Evolutionary conservation across 1,140 invertebrate species (phyloP).

Genomic region (Medauroidea extradentata): DNA sequence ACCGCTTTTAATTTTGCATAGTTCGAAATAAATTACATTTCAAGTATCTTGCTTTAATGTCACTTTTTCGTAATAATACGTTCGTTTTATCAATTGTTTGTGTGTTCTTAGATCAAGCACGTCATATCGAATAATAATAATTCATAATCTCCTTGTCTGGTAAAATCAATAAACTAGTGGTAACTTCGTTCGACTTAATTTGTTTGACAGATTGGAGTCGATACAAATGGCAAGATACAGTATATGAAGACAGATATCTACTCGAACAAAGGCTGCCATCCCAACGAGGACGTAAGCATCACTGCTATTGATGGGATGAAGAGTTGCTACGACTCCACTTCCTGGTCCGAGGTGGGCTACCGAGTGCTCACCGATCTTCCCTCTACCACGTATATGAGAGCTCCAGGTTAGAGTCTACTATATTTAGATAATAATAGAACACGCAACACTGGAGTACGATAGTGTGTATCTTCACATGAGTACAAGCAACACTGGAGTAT

Average conservation of each 20-base stretch:
- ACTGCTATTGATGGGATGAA: constrained; percentile 42
- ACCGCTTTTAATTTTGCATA: too few relatives aligned
- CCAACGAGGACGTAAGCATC: constrained; percentile 52
- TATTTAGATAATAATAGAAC: too few relatives aligned
- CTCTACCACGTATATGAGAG: constrained; percentile 54
- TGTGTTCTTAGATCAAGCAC: not conserved
- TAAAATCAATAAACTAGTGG: too few relatives aligned
- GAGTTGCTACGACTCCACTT: constrained; percentile 54
- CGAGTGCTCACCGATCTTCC: constrained; percentile 57
- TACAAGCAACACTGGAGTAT: too few relatives aligned
- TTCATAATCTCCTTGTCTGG: not conserved
- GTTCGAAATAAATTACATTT: too few relatives aligned
- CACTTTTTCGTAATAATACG: too few relatives aligned
- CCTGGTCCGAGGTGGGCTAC: constrained; percentile 51
- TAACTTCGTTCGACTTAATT: too few relatives aligned
- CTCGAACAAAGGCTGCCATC: constrained; percentile 55
- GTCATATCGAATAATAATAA: not conserved
- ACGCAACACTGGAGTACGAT: too few relatives aligned
- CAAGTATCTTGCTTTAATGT: too few relatives aligned
- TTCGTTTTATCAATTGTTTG: too few relatives aligned
- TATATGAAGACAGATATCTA: constrained; percentile 57
- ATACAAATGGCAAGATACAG: constrained; percentile 61
- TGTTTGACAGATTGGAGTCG: constrained; percentile 53
- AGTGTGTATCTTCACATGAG: too few relatives aligned
- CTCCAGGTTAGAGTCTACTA: constrained; percentile 52